Evolutionary conservation across 1,140 invertebrate genomes (phyloP).

Genomic region (Cephus cinctus): DNA sequence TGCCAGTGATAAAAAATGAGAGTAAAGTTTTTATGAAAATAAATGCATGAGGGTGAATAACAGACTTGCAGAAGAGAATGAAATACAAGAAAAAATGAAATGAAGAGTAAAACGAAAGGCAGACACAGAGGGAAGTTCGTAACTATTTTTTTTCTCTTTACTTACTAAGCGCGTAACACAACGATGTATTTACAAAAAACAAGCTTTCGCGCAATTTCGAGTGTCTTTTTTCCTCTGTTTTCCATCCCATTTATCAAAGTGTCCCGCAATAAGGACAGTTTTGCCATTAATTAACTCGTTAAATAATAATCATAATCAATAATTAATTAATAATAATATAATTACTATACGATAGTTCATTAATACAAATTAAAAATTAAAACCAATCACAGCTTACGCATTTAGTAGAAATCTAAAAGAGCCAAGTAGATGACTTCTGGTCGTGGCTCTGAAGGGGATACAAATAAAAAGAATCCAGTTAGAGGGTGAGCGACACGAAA

Average conservation of each 20-base stretch:
- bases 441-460: too few species aligned
- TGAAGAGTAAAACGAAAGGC: too few species aligned
- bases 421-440: too few species aligned
- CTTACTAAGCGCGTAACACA: constrained; percentile 33
- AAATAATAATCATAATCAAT: constrained; percentile 5
- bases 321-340: constrained; percentile 3
- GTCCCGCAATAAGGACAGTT: constrained; percentile 3
- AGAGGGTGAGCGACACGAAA: too few species aligned
- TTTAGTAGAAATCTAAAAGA: constrained; percentile 22
- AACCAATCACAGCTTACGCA: constrained; percentile 32
- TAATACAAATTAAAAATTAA: constrained; percentile 19
- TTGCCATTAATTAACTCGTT: neutral
- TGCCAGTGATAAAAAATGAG: too few species aligned
- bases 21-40: too few species aligned
- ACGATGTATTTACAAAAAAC: constrained; percentile 18
- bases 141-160: constrained; percentile 27
- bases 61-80: too few species aligned
- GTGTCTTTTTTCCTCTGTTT: constrained; percentile 38
- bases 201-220: neutral
- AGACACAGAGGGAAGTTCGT: too few species aligned
- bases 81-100: too few species aligned
- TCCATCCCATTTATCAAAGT: constrained; percentile 14
- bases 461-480: too few species aligned
- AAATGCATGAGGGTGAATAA: too few species aligned
- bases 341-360: constrained; percentile 1